These are phyloP conservation scores for Argyrosomus japonicus DNA, from an alignment of 2,113 vertebrate species.

Conservation along the genomic window DNA sequence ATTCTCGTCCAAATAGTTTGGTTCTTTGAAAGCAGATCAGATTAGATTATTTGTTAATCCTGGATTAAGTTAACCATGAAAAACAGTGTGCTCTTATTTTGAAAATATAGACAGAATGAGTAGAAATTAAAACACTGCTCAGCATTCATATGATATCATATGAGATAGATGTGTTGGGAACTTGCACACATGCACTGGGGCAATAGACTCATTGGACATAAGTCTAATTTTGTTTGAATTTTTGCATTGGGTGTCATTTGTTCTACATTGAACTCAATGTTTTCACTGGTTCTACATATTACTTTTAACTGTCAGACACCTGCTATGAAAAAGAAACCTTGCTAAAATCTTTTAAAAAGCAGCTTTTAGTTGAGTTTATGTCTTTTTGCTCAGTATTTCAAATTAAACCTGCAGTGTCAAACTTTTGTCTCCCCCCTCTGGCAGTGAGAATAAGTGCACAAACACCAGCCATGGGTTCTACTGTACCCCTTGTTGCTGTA, in stretches of 20 bases:
- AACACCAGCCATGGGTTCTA: no score
- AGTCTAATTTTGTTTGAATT: no score
- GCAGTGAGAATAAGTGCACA: no score
- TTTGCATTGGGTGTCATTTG: background rate
- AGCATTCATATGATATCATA: no score
- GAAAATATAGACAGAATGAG: background rate
- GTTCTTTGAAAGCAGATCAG: background rate
- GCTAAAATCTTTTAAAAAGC: background rate
- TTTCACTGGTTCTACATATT: background rate
- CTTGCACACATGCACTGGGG: background rate
- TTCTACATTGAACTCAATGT: no score
- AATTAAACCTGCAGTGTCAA: no score
- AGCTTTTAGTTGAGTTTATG: no score
- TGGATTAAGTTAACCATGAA: background rate
- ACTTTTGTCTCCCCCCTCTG: no score
- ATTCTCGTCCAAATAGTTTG: background rate
- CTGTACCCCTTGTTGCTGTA: no score
- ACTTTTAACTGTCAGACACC: no score
- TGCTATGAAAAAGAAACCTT: background rate
- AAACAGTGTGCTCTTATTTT: background rate
- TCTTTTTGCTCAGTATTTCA: no score
- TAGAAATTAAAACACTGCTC: no score
- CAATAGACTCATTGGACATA: background rate
- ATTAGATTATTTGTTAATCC: background rate
- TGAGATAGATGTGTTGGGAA: background rate